Conservation (phyloP, 1,140 invertebrate species). For the Zaprionus ghesquierei region DNA sequence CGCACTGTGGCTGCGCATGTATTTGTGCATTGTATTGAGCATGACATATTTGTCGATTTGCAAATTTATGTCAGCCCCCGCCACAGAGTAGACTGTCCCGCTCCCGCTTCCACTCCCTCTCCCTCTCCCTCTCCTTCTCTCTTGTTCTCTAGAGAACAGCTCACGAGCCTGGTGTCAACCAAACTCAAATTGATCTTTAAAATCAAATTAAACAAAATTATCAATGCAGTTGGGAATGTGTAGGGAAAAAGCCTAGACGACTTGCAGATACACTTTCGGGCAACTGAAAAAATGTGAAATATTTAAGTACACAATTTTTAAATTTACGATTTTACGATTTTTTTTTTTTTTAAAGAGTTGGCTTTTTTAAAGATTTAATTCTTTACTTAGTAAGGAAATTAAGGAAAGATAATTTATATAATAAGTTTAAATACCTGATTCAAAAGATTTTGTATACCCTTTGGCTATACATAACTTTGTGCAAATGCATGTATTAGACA, state of each 20-base stretch:
- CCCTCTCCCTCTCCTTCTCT: background rate
- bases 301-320: too few species aligned
- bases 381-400: too few species aligned
- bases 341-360: too few species aligned
- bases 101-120: background rate
- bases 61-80: conserved; percentile 69
- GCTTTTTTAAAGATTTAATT: too few species aligned
- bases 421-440: too few species aligned
- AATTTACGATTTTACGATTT: too few species aligned
- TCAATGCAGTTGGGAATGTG: conserved; percentile 30
- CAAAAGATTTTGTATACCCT: too few species aligned
- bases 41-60: conserved; percentile 79
- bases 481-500: too few species aligned
- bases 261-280: background rate
- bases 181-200: conserved; percentile 37
- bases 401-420: too few species aligned
- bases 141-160: background rate
- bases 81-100: background rate
- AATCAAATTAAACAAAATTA: conserved; percentile 71
- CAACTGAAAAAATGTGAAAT: too few species aligned
- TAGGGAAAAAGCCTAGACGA: background rate
- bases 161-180: conserved; percentile 17
- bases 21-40: conserved; percentile 69
- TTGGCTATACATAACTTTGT: too few species aligned
- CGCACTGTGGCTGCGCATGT: background rate